These are phyloP conservation scores for Tinea trinotella DNA, from an alignment of 2,888 invertebrate species.

Conservation along the genomic window DNA sequence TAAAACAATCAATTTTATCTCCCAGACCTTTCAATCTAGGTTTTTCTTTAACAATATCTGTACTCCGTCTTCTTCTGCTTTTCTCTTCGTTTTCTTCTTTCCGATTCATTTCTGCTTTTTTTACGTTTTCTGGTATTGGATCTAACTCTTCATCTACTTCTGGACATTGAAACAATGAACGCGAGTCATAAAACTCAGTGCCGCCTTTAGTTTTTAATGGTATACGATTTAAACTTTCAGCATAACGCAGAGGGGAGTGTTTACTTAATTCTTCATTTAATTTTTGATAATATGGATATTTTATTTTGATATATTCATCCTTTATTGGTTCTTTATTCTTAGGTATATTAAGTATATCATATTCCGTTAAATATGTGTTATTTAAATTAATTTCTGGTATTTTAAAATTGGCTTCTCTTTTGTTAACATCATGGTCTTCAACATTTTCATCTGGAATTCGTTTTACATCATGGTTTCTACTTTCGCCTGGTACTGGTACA, in stretches of 20 bases:
- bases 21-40: slow-evolving; percentile 76
- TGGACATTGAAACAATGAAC: slow-evolving; percentile 60
- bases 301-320: slow-evolving; percentile 36
- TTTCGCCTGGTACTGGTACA: slow-evolving; percentile 24
- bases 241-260: slow-evolving; percentile 77
- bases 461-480: slow-evolving; percentile 17
- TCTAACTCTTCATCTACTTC: slow-evolving; percentile 69
- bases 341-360: slow-evolving; percentile 34
- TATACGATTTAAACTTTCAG: slow-evolving; percentile 74
- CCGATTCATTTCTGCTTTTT: slow-evolving; percentile 30
- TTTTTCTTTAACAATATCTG: slow-evolving; percentile 38
- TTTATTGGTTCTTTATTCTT: slow-evolving; percentile 30
- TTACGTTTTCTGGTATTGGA: slow-evolving; percentile 61
- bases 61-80: slow-evolving; percentile 32
- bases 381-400: slow-evolving; percentile 45
- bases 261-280: slow-evolving; percentile 45
- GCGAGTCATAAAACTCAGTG: slow-evolving; percentile 80
- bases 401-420: slow-evolving; percentile 40
- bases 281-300: slow-evolving; percentile 79
- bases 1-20: slow-evolving; percentile 82
- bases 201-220: slow-evolving; percentile 77
- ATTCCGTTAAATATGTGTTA: slow-evolving; percentile 39
- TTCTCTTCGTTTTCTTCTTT: slow-evolving; percentile 34
- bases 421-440: slow-evolving; percentile 36
- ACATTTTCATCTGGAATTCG: background rate